Base-by-base conservation (phyloP, 2,888 invertebrate species). In the Ypsolopha scabrella region DNA sequence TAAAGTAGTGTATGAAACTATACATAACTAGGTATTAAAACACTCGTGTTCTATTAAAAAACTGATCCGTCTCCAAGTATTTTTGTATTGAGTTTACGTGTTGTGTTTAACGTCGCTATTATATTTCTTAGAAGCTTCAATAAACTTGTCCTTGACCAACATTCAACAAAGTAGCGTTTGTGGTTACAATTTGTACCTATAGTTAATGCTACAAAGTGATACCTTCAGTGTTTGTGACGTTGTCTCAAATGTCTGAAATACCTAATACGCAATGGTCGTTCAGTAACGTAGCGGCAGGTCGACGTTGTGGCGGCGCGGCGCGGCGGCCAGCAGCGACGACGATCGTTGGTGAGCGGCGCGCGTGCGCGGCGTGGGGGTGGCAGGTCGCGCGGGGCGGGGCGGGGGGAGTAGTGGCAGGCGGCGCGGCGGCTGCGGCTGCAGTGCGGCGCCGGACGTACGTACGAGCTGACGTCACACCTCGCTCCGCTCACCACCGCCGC, bases 331-430 rank as follows among this genome's bases (percentile, higher is more conserved):
- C 48, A 43, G 51, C 54, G 34, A 6, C 34, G 11, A 14, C 14
- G 45, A 45, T 33, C n/a, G 33, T 34, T 11, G 45, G n/a, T 7
- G 37, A 37, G 24, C 7, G 33, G 45, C 50, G 54, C 51, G 53
- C 50, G 54, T 55, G 59, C 51, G 48, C 50, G 57, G 54, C 55
- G 54, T 51, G 55, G 57, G 45, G 38, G 36, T 24, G 51, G 57
- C 39, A 52, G 33, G 51, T 38, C 45, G 51, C 48, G 55, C 41
- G 51, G 50, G 41, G 48, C 37, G 48, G 48, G 9, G 52, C 37
- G 41, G 36, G 45, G 44, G 38, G 44, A 14, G 14, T 35, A 10
- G 41, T 9, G 24, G 34, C 53, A 47, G 52, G 55, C 49, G 44
- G n/a, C n/a, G n/a, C n/a, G n/a, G n/a, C n/a, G n/a, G n/a, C n/a